Evolutionary conservation across 2,888 invertebrate genomes (phyloP), one percentile per base, ranked within the genome.

Genomic region (Erebia ligea): DNA sequence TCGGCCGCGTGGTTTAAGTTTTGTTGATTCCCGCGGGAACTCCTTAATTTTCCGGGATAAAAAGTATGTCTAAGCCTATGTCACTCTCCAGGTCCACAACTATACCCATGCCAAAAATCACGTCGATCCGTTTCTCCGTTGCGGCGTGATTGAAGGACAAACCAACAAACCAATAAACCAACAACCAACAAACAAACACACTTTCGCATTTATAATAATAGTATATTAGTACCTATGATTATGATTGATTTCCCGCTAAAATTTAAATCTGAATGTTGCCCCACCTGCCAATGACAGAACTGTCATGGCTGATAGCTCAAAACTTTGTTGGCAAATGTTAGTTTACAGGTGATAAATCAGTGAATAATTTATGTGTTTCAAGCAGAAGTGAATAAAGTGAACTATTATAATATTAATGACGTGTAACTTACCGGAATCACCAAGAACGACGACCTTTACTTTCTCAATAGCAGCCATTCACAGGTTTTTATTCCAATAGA

Each of bases 401-500:
- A 74, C 74, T 70, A 75, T 72, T 17, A 13, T 75, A 78, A 74
- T 78, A 73, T 78, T 68, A 72, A 76, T 78, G 77, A 81, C 73
- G 73, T 64, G 73, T 73, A 69, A 82, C 82, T 89, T 94, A 97
- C 97, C 98, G 75, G 97, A 97, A 94, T 99, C 98, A 65, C 98
- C 98, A 73, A 98, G 95, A 72, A 99, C 96, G 80, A 99, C 95
- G 73, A 99, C 96, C 88, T 98, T 97, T 19, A 98, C 98, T 94
- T 97, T 97, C 89, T 98, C 97, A 81, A 97, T 97, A 76, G 96
- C 96, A 81, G 97, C 96, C 97, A 97, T 97, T 90, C 83, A 81
- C 80, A 84, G 86, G 90, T 89, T 82, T 83, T 84, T 82, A 82
- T 76, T 86, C 81, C 83, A 86, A 85, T 88, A 85, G 78, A 76